A percentile compares a stretch with the other conserved stretches of the same genome.
Evolutionary conservation across 1,140 invertebrate genomes (phyloP).

Genomic region (Hylyphantes graminicola): DNA sequence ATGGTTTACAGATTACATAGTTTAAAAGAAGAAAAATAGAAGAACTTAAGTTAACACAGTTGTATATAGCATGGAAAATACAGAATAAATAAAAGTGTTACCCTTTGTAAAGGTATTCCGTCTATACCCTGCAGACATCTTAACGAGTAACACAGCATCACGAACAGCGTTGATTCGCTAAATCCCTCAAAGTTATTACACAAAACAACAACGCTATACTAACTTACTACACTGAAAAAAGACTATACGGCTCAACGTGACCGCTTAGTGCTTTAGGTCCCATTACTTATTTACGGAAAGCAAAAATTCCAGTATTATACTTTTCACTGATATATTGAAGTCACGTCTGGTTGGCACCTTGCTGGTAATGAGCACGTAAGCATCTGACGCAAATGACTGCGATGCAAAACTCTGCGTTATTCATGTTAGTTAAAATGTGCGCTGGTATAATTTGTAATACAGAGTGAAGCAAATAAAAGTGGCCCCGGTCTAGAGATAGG

Average conservation of each 20-base stretch:
- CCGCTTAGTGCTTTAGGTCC: constrained; percentile 8
- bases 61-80: too few species aligned
- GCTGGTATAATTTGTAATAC: too few species aligned
- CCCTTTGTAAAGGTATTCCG: background rate
- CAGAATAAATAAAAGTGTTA: background rate
- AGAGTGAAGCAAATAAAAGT: too few species aligned
- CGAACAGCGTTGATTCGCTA: background rate
- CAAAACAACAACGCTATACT: background rate
- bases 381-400: constrained; percentile 1
- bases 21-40: too few species aligned
- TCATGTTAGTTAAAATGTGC: too few species aligned
- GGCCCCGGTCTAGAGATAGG: too few species aligned
- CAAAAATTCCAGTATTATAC: constrained; percentile 26
- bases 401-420: too few species aligned
- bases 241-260: background rate
- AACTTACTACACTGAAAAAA: constrained; percentile 4
- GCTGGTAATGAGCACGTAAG: constrained; percentile 18
- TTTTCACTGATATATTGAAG: background rate
- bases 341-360: constrained; percentile 29
- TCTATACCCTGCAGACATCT: too few species aligned
- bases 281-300: constrained; percentile 23
- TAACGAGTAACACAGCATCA: too few species aligned
- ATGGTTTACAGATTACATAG: too few species aligned
- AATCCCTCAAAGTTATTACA: constrained; percentile 9
- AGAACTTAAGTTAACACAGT: too few species aligned